A percentile compares a stretch with the other conserved stretches of the same genome.
Evolutionary conservation across 2,113 vertebrate species (phyloP).

Genomic region (Ophiodon elongatus): DNA sequence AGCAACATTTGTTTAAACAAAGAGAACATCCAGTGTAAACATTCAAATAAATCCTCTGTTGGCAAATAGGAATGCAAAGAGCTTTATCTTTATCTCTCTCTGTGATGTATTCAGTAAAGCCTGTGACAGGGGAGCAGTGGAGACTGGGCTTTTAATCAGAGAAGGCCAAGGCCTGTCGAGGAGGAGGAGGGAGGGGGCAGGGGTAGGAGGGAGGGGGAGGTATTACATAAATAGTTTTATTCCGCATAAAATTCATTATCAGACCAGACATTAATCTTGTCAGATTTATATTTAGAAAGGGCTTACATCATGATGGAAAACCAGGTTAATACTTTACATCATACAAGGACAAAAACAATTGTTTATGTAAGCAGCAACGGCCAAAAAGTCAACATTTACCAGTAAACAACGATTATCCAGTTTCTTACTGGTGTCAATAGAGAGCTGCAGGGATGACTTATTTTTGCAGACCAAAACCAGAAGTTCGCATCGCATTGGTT

Average conservation of each 20-base stretch:
- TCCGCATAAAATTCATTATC: slow-evolving; percentile 66
- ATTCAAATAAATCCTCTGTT: slow-evolving; percentile 46
- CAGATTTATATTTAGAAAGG: slow-evolving; percentile 74
- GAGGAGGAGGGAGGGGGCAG: neutral
- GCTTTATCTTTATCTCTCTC: slow-evolving; percentile 35
- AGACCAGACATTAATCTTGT: slow-evolving; percentile 66
- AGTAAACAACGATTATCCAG: neutral
- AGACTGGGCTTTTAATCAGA: slow-evolving; percentile 68
- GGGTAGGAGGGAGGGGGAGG: neutral
- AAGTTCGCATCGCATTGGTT: neutral
- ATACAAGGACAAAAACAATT: slow-evolving; percentile 14
- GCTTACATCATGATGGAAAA: slow-evolving; percentile 65
- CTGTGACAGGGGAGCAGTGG: slow-evolving; percentile 39
- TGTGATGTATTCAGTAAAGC: slow-evolving; percentile 61
- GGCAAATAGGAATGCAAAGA: slow-evolving; percentile 39
- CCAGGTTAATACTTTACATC: slow-evolving; percentile 51
- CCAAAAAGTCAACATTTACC: slow-evolving; percentile 32
- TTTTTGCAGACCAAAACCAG: neutral
- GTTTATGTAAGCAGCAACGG: slow-evolving; percentile 49
- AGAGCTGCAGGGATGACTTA: neutral
- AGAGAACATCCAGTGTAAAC: slow-evolving; percentile 40
- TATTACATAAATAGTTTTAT: slow-evolving; percentile 77
- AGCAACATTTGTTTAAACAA: slow-evolving; percentile 23
- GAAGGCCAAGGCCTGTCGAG: slow-evolving; percentile 46
- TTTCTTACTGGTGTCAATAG: neutral